A percentile compares a stretch with the other conserved stretches of the same genome.
phyloP scores from a whole-genome alignment of 2,888 invertebrate genomes.

The Mycalesis mineus region DNA sequence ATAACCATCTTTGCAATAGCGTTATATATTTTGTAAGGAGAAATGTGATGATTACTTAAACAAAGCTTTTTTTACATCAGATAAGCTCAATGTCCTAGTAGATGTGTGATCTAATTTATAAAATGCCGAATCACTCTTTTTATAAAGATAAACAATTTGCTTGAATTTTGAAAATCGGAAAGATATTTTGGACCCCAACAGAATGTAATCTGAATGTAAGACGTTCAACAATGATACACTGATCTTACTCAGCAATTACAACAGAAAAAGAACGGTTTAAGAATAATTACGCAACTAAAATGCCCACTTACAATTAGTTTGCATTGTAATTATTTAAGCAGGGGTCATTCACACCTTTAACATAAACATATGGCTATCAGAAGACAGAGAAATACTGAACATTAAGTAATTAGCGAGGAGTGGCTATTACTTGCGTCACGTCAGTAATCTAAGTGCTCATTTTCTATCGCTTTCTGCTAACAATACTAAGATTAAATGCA shows the following conservation, averaged over 20 bases:
- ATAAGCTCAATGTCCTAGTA: too few relatives aligned
- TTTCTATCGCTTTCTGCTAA: slow-evolving; percentile 17
- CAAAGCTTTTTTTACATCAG: too few relatives aligned
- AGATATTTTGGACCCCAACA: too few relatives aligned
- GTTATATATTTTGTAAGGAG: too few relatives aligned
- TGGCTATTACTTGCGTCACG: slow-evolving; percentile 29
- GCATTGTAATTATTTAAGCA: background rate
- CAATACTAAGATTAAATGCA: slow-evolving; percentile 6
- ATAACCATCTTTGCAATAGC: too few relatives aligned
- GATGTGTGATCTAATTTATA: too few relatives aligned
- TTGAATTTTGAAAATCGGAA: too few relatives aligned
- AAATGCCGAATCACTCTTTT: too few relatives aligned
- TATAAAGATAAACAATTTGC: too few relatives aligned
- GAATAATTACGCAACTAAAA: background rate
- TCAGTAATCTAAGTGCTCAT: slow-evolving; percentile 16
- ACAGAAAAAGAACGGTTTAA: background rate
- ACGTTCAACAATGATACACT: background rate
- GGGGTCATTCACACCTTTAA: slow-evolving; percentile 14
- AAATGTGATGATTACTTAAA: too few relatives aligned
- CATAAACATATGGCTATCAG: slow-evolving; percentile 8
- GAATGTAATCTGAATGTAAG: background rate
- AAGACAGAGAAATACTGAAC: slow-evolving; percentile 16
- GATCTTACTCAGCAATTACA: background rate
- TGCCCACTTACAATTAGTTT: background rate
- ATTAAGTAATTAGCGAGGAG: slow-evolving; percentile 34